These are phyloP conservation scores for Tupaia tana DNA, from an alignment of 2,113 vertebrate species.

Conservation along the genomic window DNA sequence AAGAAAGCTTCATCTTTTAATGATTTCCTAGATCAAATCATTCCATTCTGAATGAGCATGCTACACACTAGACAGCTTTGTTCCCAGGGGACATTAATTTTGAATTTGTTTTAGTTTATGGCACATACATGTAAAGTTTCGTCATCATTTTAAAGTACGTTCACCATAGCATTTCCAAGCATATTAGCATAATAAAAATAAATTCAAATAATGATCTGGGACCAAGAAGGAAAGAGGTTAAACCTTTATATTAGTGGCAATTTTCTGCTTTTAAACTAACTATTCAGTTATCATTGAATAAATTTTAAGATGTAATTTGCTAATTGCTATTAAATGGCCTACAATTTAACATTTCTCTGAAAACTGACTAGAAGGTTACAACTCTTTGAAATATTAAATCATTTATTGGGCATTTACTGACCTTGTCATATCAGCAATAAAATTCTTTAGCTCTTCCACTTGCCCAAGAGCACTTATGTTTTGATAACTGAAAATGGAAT, in stretches of 20 bases:
- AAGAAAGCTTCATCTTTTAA: conserved; percentile 37
- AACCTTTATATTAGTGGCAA: conserved; percentile 25
- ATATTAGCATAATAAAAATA: conserved; percentile 7
- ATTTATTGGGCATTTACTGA: not conserved
- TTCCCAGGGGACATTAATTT: conserved; percentile 21
- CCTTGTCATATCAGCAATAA: conserved; percentile 23
- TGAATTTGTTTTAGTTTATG: not conserved
- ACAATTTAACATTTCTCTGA: conserved; percentile 55
- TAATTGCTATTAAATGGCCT: conserved; percentile 49
- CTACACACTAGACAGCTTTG: conserved; percentile 21
- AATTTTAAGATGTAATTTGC: conserved; percentile 43
- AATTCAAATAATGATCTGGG: not conserved
- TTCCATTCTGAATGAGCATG: not conserved
- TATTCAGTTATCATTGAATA: conserved; percentile 36
- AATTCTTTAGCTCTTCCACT: not conserved
- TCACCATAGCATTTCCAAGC: not conserved
- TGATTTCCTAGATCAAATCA: conserved; percentile 19
- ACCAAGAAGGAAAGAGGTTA: not conserved
- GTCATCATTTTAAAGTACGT: not conserved
- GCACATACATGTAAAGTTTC: not conserved
- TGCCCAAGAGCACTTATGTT: conserved; percentile 30
- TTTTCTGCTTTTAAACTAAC: conserved; percentile 55
- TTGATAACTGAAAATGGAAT: not conserved
- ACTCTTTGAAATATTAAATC: conserved; percentile 45
- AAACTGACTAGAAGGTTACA: conserved; percentile 37